Conservation (phyloP, 2,888 invertebrate genomes). For the Calliopum simillimum region DNA sequence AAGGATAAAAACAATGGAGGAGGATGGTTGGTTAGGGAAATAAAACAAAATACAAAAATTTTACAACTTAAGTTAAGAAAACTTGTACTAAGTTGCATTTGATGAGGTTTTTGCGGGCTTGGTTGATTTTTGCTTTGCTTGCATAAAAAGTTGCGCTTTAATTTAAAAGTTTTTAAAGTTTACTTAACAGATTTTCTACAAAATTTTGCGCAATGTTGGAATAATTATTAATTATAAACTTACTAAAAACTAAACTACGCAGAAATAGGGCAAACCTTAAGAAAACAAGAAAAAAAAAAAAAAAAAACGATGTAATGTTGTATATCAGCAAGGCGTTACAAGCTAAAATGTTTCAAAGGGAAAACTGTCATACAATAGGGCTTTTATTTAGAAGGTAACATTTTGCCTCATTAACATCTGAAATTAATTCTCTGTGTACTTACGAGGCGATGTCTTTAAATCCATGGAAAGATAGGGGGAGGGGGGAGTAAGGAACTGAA, state of each 20-base stretch:
- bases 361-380: too few species aligned
- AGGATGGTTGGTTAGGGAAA: too few species aligned
- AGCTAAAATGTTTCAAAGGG: too few species aligned
- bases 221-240: slow-evolving; percentile 15
- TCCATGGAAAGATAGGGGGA: too few species aligned
- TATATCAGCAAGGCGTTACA: neutral
- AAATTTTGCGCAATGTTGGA: slow-evolving; percentile 9
- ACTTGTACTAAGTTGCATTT: slow-evolving; percentile 28
- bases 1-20: neutral
- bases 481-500: too few species aligned
- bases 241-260: neutral
- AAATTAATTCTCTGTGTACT: too few species aligned
- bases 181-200: slow-evolving; percentile 18
- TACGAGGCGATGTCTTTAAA: too few species aligned
- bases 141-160: slow-evolving; percentile 17
- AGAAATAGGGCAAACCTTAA: too few species aligned
- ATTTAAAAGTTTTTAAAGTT: slow-evolving; percentile 22
- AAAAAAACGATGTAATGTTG: neutral
- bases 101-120: slow-evolving; percentile 23
- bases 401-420: too few species aligned
- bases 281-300: neutral
- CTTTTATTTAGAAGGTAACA: too few species aligned
- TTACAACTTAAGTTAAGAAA: slow-evolving; percentile 1
- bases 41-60: neutral
- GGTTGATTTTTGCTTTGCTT: too few species aligned